Base-by-base conservation (phyloP, 1,140 invertebrate genomes). In the Probaryconus sp. region DNA sequence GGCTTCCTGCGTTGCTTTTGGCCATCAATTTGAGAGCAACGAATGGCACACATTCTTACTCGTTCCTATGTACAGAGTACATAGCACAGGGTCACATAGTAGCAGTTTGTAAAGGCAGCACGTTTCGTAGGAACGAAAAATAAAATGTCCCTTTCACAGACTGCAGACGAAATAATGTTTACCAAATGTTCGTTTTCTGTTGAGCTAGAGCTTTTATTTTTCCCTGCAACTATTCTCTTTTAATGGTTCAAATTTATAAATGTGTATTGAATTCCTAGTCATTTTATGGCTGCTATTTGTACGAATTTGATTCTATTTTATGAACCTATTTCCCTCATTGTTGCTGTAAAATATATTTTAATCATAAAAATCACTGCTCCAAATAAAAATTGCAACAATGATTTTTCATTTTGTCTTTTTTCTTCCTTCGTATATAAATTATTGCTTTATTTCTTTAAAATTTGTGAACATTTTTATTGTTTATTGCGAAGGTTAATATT, bases 11-110 rank as follows among this genome's bases (percentile, higher is more conserved):
- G 35, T 71, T 37, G 68, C 68, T 56, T 71, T 63, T 21, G 56
- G 50, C 48, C 67, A 70, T 70, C 48, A 47, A 63, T 63, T 70
- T 16, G 40, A 55, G 38, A 63, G 56, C 48, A 63, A 45, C 67
- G 48, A 70, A 70, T 63, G 58, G 68, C 58, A 50, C 56, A 71
- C 68, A 71, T 63, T 63, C 63, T 63, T 63, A 35, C 16, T 7
- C 40, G 56, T 26, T 17, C 11, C 5, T 56, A 33, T 50, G 51
- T 33, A 3, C 55, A n/a, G 11, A n/a, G 37, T 16, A 43, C 40
- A 28, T 13, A 30, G 24, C 20, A 16, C 14, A 33, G 61, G 42
- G 31, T 48, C 42, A 42, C n/a, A n/a, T n/a, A n/a, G n/a, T n/a
- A 37, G 50, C 50, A 47, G 48, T 70, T 70, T 63, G 56, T 50